Evolutionary conservation across 2,888 invertebrate species (phyloP).

Genomic region (Marasmarcha lunaedactyla): DNA sequence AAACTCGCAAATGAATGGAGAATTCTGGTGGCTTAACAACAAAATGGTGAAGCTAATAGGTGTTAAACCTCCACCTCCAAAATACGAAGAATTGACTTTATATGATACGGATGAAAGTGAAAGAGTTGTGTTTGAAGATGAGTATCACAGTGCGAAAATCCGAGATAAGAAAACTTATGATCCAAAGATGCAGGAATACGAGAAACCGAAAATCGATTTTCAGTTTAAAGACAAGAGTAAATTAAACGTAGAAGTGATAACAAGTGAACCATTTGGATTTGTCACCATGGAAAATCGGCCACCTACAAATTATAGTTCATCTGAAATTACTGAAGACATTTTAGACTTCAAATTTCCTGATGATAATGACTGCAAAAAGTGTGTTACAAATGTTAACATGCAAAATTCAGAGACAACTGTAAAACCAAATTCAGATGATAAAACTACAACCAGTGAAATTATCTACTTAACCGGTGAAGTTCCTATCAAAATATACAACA

Average conservation of each 20-base stretch:
- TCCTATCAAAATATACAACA: conserved; percentile 14
- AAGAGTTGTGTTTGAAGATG: conserved; percentile 39
- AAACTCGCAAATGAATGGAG: conserved; percentile 40
- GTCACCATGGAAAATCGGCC: too few species aligned
- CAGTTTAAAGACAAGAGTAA: conserved; percentile 19
- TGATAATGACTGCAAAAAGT: conserved; percentile 14
- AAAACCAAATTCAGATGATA: conserved; percentile 1
- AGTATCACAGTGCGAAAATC: conserved; percentile 15
- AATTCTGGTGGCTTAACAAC: conserved; percentile 55
- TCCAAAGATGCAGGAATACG: background rate
- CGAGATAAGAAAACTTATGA: too few species aligned
- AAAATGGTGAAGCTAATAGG: conserved; percentile 31
- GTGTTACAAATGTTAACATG: conserved; percentile 2
- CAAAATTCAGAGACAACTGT: conserved; percentile 8
- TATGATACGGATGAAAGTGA: conserved; percentile 47
- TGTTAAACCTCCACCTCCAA: conserved; percentile 26
- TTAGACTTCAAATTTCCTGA: conserved; percentile 33
- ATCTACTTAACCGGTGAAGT: conserved; percentile 16
- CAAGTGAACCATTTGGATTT: too few species aligned
- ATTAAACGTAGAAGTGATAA: conserved; percentile 5
- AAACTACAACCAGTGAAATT: background rate
- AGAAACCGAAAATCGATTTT: conserved; percentile 7
- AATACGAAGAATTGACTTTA: conserved; percentile 36
- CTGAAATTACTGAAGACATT: conserved; percentile 5
- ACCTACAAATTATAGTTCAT: too few species aligned